Conservation (phyloP, 2,113 vertebrate species). For the Galeopterus variegatus region DNA sequence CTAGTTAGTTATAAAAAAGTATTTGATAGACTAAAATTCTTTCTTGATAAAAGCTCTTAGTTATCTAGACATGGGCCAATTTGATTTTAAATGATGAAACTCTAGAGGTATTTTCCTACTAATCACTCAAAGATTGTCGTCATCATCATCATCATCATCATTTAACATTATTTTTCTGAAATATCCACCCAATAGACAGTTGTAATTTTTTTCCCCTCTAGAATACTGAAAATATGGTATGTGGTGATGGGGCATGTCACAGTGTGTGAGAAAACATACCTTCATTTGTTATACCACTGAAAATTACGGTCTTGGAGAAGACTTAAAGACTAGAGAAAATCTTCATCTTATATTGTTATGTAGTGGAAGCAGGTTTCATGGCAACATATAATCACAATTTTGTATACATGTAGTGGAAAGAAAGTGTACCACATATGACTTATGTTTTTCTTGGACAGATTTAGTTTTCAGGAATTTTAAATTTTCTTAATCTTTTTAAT, state of each 20-base stretch:
- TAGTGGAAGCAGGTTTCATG: neutral
- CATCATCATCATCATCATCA: neutral
- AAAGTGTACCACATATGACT: neutral
- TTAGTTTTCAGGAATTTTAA: neutral
- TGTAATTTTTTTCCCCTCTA: neutral
- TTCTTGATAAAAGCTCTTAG: neutral
- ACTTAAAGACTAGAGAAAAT: neutral
- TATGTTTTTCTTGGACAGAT: neutral
- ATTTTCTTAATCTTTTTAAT: neutral
- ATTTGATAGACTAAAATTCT: neutral
- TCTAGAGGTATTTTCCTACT: neutral
- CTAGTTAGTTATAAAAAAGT: neutral
- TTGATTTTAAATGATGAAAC: slow-evolving; percentile 5
- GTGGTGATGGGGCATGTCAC: neutral
- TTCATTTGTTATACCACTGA: neutral
- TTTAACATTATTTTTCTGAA: neutral
- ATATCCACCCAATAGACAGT: neutral
- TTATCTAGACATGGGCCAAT: neutral
- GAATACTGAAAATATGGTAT: neutral
- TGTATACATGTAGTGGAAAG: neutral
- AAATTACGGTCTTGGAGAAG: neutral
- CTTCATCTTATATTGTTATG: neutral
- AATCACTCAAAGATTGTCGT: neutral
- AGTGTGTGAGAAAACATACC: neutral
- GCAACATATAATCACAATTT: neutral